Evolutionary conservation across 2,113 vertebrate species (phyloP).

Genomic region (Mustelus asterias): DNA sequence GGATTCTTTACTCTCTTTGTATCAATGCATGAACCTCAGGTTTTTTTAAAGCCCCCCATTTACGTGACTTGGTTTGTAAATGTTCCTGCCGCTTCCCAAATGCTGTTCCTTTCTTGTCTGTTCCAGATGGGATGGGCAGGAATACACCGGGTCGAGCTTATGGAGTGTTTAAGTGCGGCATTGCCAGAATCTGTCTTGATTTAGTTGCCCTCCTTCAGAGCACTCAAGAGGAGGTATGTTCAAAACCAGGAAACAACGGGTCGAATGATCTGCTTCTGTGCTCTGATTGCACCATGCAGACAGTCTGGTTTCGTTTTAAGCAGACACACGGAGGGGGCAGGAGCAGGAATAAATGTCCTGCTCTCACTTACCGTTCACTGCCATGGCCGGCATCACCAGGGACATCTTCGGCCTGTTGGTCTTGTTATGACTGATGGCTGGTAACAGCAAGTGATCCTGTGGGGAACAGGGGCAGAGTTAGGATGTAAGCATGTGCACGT

Average conservation of each 20-base stretch:
- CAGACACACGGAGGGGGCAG: neutral
- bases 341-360: neutral
- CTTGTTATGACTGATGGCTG: conserved; percentile 88
- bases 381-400: conserved; percentile 86
- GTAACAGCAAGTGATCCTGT: conserved; percentile 79
- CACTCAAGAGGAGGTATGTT: neutral
- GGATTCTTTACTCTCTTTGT: neutral
- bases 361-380: conserved; percentile 70
- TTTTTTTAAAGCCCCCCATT: too few relatives aligned
- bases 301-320: neutral
- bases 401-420: conserved; percentile 85
- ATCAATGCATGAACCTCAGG: neutral
- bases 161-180: neutral
- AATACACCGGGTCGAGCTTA: neutral
- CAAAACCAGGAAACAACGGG: neutral
- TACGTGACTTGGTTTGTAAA: neutral
- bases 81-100: neutral
- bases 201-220: neutral
- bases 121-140: neutral
- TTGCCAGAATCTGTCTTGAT: neutral
- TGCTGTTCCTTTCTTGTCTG: neutral
- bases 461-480: neutral
- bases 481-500: neutral
- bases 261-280: neutral
- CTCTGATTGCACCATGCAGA: neutral